Conservation (phyloP, 2,797 vertebrate species). For the Thaleichthys pacificus region DNA sequence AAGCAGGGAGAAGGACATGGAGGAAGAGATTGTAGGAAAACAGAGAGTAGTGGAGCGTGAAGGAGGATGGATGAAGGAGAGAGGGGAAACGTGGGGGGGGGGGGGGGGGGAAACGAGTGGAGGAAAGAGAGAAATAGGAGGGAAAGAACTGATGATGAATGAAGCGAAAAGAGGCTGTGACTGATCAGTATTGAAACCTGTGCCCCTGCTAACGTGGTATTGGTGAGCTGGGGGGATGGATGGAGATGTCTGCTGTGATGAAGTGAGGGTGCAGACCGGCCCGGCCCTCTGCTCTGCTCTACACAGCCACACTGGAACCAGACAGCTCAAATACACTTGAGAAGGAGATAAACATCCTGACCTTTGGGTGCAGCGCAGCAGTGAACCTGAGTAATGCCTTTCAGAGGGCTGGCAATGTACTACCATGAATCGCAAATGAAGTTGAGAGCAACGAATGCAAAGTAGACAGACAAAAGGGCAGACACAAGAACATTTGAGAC, state of each 20-base stretch:
- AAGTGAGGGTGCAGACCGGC: constrained; percentile 59
- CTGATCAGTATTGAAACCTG: constrained; percentile 72
- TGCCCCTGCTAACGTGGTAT: constrained; percentile 69
- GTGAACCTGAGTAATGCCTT: constrained; percentile 56
- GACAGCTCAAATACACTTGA: constrained; percentile 57
- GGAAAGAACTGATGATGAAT: constrained; percentile 68
- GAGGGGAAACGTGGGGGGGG: constrained; percentile 41
- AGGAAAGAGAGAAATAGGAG: constrained; percentile 27
- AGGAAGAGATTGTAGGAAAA: background rate
- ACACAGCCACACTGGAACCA: constrained; percentile 49
- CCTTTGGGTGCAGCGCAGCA: constrained; percentile 56
- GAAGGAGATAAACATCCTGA: constrained; percentile 67
- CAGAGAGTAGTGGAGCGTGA: background rate
- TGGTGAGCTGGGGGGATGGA: constrained; percentile 66
- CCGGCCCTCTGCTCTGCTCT: constrained; percentile 46
- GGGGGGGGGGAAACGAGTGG: constrained; percentile 31
- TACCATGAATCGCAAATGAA: constrained; percentile 45
- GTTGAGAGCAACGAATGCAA: constrained; percentile 40
- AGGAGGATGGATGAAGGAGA: constrained; percentile 21
- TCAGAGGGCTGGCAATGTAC: constrained; percentile 33
- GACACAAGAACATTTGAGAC: constrained; percentile 12
- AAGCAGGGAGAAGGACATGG: background rate
- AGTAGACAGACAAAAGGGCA: background rate
- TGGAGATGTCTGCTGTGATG: constrained; percentile 75
- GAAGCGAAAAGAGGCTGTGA: constrained; percentile 67